phyloP scores from a whole-genome alignment of 2,113 vertebrate genomes.

The Furnarius figulus region DNA sequence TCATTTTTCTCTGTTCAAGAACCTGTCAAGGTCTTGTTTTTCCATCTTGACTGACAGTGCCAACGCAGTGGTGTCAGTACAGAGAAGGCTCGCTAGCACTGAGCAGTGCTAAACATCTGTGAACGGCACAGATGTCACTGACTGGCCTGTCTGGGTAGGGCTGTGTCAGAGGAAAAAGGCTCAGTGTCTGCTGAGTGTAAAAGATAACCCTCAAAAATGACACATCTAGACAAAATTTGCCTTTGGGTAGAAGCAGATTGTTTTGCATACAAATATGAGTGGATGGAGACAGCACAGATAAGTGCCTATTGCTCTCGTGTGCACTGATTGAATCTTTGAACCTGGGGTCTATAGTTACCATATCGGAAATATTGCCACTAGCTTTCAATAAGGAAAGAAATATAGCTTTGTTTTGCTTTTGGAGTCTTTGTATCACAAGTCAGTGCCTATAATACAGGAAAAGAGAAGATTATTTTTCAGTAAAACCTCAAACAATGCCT shows the following conservation, averaged over 20 bases:
- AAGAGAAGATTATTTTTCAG: not conserved
- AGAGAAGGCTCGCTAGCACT: not conserved
- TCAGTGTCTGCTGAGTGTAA: not conserved
- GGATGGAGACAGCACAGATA: not conserved
- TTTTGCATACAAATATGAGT: not conserved
- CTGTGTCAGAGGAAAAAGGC: not conserved
- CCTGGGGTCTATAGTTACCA: not conserved
- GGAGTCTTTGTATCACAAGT: slow-evolving; percentile 2
- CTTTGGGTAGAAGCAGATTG: not conserved
- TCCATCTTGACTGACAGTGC: not conserved
- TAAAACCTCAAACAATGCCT: not conserved
- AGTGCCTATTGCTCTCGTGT: not conserved
- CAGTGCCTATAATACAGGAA: not conserved
- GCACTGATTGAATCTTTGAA: not conserved
- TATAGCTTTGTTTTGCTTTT: not conserved
- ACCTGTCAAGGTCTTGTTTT: not conserved
- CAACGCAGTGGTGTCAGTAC: not conserved
- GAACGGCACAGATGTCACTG: not conserved
- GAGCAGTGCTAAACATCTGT: not conserved
- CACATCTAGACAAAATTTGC: not conserved
- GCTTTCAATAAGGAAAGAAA: slow-evolving; percentile 19
- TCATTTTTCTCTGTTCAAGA: not conserved
- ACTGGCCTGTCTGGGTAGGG: not conserved
- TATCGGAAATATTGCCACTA: not conserved
- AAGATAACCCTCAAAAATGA: not conserved